A percentile compares a stretch with the other conserved stretches of the same genome.
Evolutionary conservation across 2,113 vertebrate species (phyloP).

Genomic region (Macrotus californicus): DNA sequence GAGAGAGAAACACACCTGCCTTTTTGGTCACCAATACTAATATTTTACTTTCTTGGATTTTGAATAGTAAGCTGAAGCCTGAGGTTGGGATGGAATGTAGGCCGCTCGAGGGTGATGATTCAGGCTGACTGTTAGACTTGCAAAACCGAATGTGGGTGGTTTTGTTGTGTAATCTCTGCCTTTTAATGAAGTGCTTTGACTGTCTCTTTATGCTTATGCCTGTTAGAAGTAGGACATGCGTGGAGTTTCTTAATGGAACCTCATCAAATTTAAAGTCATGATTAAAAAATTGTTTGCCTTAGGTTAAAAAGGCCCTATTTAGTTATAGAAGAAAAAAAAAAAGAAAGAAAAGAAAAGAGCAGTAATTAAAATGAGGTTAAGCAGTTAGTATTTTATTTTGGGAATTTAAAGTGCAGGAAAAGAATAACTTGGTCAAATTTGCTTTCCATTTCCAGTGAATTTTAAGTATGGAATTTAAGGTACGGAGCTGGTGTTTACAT

Average conservation of each 20-base stretch:
- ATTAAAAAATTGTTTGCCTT: slow-evolving; percentile 59
- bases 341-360: neutral
- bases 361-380: neutral
- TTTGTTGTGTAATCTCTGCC: slow-evolving; percentile 65
- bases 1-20: slow-evolving; percentile 55
- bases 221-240: slow-evolving; percentile 35
- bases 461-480: neutral
- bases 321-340: neutral
- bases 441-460: neutral
- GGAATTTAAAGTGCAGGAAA: neutral
- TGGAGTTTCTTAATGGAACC: slow-evolving; percentile 51
- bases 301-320: slow-evolving; percentile 49
- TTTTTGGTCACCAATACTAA: slow-evolving; percentile 52
- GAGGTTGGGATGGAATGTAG: neutral
- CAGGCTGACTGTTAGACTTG: slow-evolving; percentile 62
- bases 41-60: slow-evolving; percentile 50
- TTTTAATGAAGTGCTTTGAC: slow-evolving; percentile 62
- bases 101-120: slow-evolving; percentile 57
- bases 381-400: neutral
- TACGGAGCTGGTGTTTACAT: neutral
- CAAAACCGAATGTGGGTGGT: slow-evolving; percentile 70
- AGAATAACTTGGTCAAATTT: neutral
- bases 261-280: slow-evolving; percentile 62
- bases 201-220: slow-evolving; percentile 37
- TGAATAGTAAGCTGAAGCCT: slow-evolving; percentile 21